These are phyloP conservation scores for Odontocerum albicorne DNA, from an alignment of 2,888 invertebrate genomes.

Conservation along the genomic window DNA sequence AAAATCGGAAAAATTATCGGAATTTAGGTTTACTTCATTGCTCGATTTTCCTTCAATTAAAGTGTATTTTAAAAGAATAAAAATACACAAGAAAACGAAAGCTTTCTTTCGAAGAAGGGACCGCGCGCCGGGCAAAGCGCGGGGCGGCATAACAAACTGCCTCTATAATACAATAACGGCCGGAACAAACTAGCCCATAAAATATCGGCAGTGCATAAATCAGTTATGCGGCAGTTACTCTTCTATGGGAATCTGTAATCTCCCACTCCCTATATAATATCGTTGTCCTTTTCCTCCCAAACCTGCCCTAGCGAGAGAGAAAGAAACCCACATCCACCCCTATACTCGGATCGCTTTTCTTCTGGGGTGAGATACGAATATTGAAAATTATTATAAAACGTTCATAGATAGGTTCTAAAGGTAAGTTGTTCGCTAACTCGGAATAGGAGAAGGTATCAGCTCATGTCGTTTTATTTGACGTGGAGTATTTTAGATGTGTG, in stretches of 20 bases:
- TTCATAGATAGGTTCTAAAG: conserved; percentile 23
- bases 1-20: too few relatives aligned
- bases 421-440: conserved; percentile 24
- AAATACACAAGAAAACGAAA: too few relatives aligned
- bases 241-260: conserved; percentile 7
- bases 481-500: conserved; percentile 21
- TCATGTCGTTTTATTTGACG: conserved; percentile 27
- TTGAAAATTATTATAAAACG: conserved; percentile 35
- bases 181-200: conserved; percentile 68
- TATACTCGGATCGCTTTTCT: conserved; percentile 13
- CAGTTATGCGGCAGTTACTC: conserved; percentile 47
- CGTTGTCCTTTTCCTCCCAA: background rate
- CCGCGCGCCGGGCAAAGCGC: conserved; percentile 10
- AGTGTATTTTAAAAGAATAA: too few relatives aligned
- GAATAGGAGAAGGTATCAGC: conserved; percentile 16
- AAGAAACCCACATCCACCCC: conserved; percentile 39
- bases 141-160: conserved; percentile 50
- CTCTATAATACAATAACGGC: conserved; percentile 67
- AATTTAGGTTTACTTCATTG: too few relatives aligned
- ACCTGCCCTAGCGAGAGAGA: conserved; percentile 24
- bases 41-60: too few relatives aligned
- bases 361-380: conserved; percentile 28
- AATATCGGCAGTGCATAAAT: conserved; percentile 67
- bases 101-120: background rate
- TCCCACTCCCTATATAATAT: conserved; percentile 17